Conservation (phyloP, 2,888 invertebrate species). For the Nemurella pictetii region DNA sequence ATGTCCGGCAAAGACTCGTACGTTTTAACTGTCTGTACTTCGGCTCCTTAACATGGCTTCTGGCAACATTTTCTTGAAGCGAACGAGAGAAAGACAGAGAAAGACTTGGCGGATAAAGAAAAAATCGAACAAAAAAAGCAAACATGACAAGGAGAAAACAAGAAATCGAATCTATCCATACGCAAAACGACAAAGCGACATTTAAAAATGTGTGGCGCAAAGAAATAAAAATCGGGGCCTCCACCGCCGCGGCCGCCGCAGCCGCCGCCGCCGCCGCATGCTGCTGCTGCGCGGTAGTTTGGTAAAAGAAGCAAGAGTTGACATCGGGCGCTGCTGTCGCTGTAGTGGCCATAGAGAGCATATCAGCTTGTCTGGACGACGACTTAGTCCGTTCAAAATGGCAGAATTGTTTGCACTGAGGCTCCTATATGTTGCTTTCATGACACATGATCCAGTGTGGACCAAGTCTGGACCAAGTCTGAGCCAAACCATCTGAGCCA, state of each 20-base stretch:
- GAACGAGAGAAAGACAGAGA: not conserved
- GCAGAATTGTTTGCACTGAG: too few relatives aligned
- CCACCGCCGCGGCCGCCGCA: not conserved
- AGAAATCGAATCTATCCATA: not conserved
- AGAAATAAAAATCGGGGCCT: not conserved
- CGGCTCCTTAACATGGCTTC: not conserved
- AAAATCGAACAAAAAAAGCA: not conserved
- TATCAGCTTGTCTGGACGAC: too few relatives aligned
- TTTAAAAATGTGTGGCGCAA: not conserved
- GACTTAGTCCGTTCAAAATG: too few relatives aligned
- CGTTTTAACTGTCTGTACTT: not conserved
- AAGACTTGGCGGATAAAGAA: not conserved
- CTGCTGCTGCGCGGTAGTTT: not conserved
- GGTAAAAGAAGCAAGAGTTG: too few relatives aligned
- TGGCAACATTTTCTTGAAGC: not conserved
- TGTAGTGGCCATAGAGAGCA: too few relatives aligned
- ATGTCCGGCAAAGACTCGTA: not conserved
- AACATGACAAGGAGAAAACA: not conserved
- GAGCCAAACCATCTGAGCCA: too few relatives aligned
- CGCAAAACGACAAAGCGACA: not conserved
- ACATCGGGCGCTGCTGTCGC: not conserved
- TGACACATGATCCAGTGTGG: too few relatives aligned
- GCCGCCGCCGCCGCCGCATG: not conserved
- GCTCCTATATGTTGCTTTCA: too few relatives aligned
- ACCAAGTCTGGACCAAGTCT: too few relatives aligned